Percentiles rank a stretch among this genome's conserved stretches.
Conservation (phyloP, 2,113 vertebrate species). For the Sorex fumeus region DNA sequence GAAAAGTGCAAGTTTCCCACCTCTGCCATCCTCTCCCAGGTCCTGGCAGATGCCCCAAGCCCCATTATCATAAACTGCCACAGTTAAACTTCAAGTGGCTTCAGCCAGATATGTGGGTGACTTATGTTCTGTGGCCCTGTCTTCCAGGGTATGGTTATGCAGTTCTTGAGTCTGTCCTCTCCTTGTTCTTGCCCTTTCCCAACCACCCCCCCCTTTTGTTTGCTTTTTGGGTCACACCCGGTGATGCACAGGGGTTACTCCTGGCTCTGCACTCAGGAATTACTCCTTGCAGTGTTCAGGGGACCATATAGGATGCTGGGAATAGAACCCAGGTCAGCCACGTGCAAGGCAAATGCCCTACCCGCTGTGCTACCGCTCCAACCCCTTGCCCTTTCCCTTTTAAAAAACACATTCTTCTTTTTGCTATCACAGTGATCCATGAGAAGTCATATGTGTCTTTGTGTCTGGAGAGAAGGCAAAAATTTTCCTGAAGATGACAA, state of each 20-base stretch:
- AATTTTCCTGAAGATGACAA: background rate
- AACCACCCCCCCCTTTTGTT: too few relatives aligned
- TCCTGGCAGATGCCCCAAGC: background rate
- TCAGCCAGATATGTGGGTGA: background rate
- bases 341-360: too few relatives aligned
- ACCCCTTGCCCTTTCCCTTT: background rate
- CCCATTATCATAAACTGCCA: background rate
- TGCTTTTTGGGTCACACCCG: too few relatives aligned
- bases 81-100: background rate
- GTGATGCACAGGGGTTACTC: too few relatives aligned
- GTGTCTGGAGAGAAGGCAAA: background rate
- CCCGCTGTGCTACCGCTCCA: too few relatives aligned
- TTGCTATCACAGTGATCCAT: background rate
- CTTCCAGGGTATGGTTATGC: background rate
- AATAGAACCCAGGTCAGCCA: too few relatives aligned
- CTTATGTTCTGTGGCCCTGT: background rate
- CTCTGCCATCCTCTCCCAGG: background rate
- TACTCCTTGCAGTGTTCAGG: too few relatives aligned
- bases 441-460: background rate
- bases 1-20: background rate
- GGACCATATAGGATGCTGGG: too few relatives aligned
- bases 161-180: background rate
- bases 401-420: background rate
- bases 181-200: too few relatives aligned
- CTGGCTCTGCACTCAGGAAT: too few relatives aligned